Conservation (phyloP, 2,113 vertebrate species). For the Tautogolabrus adspersus region DNA sequence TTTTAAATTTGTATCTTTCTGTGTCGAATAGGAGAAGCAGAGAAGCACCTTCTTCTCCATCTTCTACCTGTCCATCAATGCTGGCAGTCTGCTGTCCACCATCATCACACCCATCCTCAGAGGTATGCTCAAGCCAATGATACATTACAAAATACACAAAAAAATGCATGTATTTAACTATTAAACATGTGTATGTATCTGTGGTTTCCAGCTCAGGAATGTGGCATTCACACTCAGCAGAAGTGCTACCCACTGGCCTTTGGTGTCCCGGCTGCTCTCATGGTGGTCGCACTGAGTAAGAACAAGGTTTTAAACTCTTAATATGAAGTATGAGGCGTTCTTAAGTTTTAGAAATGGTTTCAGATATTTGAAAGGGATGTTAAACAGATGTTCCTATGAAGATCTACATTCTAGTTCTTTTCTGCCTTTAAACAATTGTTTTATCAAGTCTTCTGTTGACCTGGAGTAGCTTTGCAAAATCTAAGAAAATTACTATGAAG, state of each 20-base stretch:
- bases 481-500: too few species aligned
- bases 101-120: conserved; percentile 91
- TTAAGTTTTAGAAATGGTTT: too few species aligned
- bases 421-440: too few species aligned
- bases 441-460: too few species aligned
- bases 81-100: conserved; percentile 94
- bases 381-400: too few species aligned
- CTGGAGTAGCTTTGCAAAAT: too few species aligned
- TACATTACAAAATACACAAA: neutral
- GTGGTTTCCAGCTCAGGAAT: conserved; percentile 86
- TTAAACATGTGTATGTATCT: conserved; percentile 10
- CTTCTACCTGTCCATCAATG: conserved; percentile 95
- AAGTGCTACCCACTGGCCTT: conserved; percentile 94
- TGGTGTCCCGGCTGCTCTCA: conserved; percentile 94
- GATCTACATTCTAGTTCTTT: too few species aligned
- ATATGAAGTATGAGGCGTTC: too few species aligned
- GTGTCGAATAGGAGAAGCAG: conserved; percentile 88
- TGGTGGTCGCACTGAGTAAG: conserved; percentile 92
- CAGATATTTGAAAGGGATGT: too few species aligned
- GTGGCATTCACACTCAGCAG: conserved; percentile 87
- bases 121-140: conserved; percentile 78
- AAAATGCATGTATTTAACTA: neutral
- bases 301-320: neutral
- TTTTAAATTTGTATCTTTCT: neutral
- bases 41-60: conserved; percentile 94